Percentiles rank a stretch among this genome's conserved stretches.
Evolutionary conservation across 2,113 vertebrate genomes (phyloP).

Genomic region (Tauraco erythrolophus): DNA sequence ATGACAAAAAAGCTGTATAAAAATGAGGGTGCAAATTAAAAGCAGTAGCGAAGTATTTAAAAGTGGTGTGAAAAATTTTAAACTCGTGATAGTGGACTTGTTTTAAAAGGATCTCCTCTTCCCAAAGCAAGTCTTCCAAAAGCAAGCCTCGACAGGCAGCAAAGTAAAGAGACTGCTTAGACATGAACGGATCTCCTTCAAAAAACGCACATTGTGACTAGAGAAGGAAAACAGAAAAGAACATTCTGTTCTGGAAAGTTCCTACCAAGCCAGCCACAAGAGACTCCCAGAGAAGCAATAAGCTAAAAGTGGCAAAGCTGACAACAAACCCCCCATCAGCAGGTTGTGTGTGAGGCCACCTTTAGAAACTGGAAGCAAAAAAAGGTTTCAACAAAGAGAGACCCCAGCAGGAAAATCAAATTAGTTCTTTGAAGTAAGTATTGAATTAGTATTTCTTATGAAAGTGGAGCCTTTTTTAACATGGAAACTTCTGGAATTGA

Average conservation of each 20-base stretch:
- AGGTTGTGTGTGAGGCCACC: not conserved
- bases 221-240: not conserved
- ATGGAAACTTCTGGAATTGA: too few relatives aligned
- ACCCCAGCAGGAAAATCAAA: too few relatives aligned
- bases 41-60: not conserved
- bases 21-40: not conserved
- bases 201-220: too few relatives aligned
- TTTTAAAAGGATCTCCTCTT: not conserved
- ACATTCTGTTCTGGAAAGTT: not conserved
- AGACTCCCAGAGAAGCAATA: not conserved
- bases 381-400: too few relatives aligned
- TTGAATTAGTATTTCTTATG: too few relatives aligned
- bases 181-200: not conserved
- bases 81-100: not conserved
- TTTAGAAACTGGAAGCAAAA: not conserved
- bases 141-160: not conserved
- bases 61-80: not conserved
- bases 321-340: not conserved
- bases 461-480: too few relatives aligned
- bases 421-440: too few relatives aligned
- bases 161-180: not conserved
- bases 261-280: not conserved
- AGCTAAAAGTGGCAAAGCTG: not conserved
- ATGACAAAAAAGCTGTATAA: not conserved
- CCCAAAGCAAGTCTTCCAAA: not conserved